These are phyloP conservation scores for Eumaeus atala DNA, from an alignment of 1,140 invertebrate genomes.

Conservation along the genomic window DNA sequence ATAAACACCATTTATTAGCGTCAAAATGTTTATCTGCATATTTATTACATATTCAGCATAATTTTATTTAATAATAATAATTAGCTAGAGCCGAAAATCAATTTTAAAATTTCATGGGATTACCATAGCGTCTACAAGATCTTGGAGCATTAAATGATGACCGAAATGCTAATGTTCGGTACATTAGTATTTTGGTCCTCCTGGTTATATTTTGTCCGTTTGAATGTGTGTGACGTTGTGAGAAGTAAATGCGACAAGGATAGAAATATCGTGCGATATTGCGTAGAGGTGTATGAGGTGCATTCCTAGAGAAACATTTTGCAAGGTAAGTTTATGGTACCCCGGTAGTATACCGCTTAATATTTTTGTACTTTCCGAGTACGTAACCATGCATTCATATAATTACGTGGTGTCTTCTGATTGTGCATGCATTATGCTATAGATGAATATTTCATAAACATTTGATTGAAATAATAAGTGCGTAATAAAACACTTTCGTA, in stretches of 20 bases:
- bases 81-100: too few relatives aligned
- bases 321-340: conserved; percentile 33
- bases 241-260: neutral
- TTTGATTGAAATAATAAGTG: conserved; percentile 74
- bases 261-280: neutral
- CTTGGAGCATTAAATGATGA: conserved; percentile 57
- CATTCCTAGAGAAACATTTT: conserved; percentile 13
- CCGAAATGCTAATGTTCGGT: conserved; percentile 32
- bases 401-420: conserved; percentile 65
- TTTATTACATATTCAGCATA: too few relatives aligned
- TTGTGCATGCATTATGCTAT: conserved; percentile 71
- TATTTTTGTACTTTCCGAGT: conserved; percentile 74
- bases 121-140: conserved; percentile 34
- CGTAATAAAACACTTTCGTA: conserved; percentile 74
- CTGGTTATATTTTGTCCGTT: neutral
- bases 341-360: conserved; percentile 62
- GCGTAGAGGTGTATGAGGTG: conserved; percentile 10
- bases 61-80: too few relatives aligned
- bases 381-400: conserved; percentile 61
- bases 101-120: conserved; percentile 22
- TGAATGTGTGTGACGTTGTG: too few relatives aligned
- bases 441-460: conserved; percentile 67
- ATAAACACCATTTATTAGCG: too few relatives aligned
- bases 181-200: neutral
- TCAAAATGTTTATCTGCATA: too few relatives aligned